Evolutionary conservation across 1,140 invertebrate genomes (phyloP), one percentile per base, ranked within the genome.

Genomic region (Magallana gigas): DNA sequence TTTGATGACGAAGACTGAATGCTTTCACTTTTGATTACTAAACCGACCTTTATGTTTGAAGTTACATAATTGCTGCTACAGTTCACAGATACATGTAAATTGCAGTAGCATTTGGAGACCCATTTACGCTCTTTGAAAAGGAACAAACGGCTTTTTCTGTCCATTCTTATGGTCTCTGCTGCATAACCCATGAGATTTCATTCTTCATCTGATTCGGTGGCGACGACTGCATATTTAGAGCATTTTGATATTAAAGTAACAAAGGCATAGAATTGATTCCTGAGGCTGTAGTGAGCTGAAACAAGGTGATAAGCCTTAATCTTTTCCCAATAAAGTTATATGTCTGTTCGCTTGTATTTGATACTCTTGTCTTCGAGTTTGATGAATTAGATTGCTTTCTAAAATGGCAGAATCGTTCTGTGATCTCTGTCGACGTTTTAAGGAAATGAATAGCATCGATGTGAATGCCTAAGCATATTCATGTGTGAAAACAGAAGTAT

Each of bases 291-390:
- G n/a, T 16, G n/a, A n/a, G n/a, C 60, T 16, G 14, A n/a, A 62
- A 62, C 14, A 62, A 62, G 60, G n/a, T 62, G 60, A 62, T 48
- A 48, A 48, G 36, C 36, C 36, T 48, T 48, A 48, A 48, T 48
- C 36, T 48, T 48, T 48, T 48, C 36, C 36, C 36, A 48, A 48
- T 48, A 48, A 48, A 48, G 36, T 48, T 48, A 48, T 48, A 48
- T 48, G 36, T 48, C 36, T 48, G 36, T 48, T 48, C 5, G 36
- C 36, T 48, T 48, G 36, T 76, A 4, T 29, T 9, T 23, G 4
- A 76, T 76, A 36, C 68, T 23, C 18, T 48, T 76, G 68, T 76
- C 68, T 76, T 76, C 68, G 68, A 76, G 5, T 76, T 76, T 76
- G 68, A 76, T 76, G 23, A 29, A 76, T 76, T 76, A 23, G 68